phyloP scores from a whole-genome alignment of 2,113 vertebrate species.

The Dromaius novaehollandiae region DNA sequence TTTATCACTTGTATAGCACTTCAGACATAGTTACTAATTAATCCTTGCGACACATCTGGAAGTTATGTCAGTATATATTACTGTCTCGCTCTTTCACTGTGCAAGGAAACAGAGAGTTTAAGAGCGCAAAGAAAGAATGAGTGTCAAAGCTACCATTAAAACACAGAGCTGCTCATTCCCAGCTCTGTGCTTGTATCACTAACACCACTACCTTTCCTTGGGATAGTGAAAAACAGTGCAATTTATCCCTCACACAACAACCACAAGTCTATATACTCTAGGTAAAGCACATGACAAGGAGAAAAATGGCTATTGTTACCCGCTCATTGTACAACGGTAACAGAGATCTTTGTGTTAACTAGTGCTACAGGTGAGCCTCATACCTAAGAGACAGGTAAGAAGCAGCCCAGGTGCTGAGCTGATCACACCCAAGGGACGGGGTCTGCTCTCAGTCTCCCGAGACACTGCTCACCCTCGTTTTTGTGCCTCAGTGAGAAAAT shows the following conservation, averaged over 20 bases:
- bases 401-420: background rate
- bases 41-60: constrained; percentile 16
- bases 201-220: background rate
- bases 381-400: rapidly evolving
- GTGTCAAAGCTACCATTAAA: background rate
- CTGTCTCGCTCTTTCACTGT: background rate
- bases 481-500: background rate
- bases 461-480: background rate
- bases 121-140: background rate
- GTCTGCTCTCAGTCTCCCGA: background rate
- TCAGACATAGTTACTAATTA: constrained; percentile 44
- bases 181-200: background rate
- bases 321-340: background rate
- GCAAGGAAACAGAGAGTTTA: background rate
- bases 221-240: background rate
- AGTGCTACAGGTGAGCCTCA: rapidly evolving
- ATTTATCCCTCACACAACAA: background rate
- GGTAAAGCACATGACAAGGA: background rate
- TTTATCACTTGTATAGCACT: constrained; percentile 34
- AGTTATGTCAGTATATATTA: background rate
- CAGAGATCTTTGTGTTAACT: background rate
- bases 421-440: background rate
- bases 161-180: background rate
- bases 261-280: background rate
- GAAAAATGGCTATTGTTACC: background rate